A percentile compares a stretch with the other conserved stretches of the same genome.
Conservation (phyloP, 2,113 vertebrate species). For the Prunella fulvescens region DNA sequence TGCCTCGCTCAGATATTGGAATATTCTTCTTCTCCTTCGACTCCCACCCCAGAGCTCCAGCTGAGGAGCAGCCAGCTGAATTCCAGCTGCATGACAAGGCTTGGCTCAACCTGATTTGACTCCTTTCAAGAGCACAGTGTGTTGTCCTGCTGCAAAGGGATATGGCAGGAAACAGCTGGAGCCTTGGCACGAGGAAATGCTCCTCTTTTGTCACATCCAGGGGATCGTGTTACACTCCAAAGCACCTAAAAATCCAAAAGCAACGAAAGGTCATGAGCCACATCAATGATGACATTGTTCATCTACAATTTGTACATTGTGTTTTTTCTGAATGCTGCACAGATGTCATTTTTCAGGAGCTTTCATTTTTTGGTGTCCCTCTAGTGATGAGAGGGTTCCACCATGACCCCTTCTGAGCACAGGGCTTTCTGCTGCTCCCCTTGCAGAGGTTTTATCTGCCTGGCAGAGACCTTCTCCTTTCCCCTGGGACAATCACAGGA, state of each 20-base stretch:
- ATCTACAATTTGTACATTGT: fast-evolving
- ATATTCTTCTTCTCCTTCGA: neutral
- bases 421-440: neutral
- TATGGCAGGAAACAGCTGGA: neutral
- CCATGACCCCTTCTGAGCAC: neutral
- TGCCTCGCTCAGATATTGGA: fast-evolving
- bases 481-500: neutral
- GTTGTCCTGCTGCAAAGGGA: neutral
- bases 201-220: neutral
- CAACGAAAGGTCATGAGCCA: neutral
- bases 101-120: neutral
- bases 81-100: neutral
- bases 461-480: neutral
- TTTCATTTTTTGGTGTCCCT: neutral
- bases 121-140: neutral
- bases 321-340: neutral
- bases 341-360: neutral
- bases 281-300: neutral
- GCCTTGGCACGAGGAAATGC: neutral
- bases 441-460: neutral
- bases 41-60: neutral
- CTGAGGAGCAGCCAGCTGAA: neutral
- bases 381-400: neutral
- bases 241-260: neutral
- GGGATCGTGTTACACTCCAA: neutral